A percentile compares a stretch with the other conserved stretches of the same genome.
Evolutionary conservation across 2,113 vertebrate genomes (phyloP).

Genomic region (Strix aluco): DNA sequence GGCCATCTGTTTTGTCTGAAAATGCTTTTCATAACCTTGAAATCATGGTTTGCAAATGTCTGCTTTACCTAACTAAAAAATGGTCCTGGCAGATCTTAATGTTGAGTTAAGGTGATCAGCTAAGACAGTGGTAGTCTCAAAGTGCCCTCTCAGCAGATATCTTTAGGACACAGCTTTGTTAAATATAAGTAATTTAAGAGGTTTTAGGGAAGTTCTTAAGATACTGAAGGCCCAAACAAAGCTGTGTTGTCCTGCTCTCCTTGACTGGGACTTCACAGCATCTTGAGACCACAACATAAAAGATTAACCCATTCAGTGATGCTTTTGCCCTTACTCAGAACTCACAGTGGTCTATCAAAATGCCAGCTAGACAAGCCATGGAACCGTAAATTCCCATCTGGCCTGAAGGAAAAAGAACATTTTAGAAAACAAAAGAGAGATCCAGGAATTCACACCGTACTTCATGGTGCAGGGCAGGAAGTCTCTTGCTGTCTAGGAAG

Average conservation of each 20-base stretch:
- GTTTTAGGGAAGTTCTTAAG: not conserved
- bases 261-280: not conserved
- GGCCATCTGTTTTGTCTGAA: not conserved
- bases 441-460: not conserved
- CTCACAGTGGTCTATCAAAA: not conserved
- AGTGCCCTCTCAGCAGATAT: not conserved
- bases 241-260: not conserved
- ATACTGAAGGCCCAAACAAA: not conserved
- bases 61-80: not conserved
- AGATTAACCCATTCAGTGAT: not conserved
- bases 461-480: rapidly evolving
- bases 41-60: not conserved
- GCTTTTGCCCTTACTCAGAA: not conserved
- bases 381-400: not conserved
- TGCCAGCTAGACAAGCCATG: not conserved
- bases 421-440: not conserved
- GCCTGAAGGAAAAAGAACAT: not conserved
- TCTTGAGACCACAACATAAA: not conserved
- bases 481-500: not conserved
- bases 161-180: not conserved
- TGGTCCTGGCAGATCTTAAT: not conserved
- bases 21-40: not conserved
- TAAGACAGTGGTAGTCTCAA: not conserved
- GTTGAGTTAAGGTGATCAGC: not conserved
- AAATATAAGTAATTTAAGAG: not conserved